Conservation (phyloP, 2,888 invertebrate species). For the Gymnosoma rotundatum region DNA sequence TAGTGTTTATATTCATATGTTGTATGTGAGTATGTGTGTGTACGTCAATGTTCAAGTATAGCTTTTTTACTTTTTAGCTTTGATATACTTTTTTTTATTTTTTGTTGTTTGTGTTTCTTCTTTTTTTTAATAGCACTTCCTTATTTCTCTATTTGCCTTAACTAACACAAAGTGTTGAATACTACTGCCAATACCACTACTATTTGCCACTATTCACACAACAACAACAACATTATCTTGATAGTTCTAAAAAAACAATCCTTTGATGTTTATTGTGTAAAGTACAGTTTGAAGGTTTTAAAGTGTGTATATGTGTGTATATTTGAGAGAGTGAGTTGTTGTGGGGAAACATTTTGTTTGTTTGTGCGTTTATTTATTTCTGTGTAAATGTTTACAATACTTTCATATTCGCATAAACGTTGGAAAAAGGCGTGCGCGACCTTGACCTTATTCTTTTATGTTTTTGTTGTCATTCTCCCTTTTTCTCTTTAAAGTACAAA, state of each 20-base stretch:
- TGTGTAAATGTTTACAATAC: constrained; percentile 8
- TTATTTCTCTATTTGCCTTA: constrained; percentile 56
- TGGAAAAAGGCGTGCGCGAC: constrained; percentile 68
- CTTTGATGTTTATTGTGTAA: constrained; percentile 57
- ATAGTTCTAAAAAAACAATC: constrained; percentile 24
- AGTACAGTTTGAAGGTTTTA: constrained; percentile 63
- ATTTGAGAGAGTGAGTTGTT: constrained; percentile 18
- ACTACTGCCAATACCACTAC: constrained; percentile 40
- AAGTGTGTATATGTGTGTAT: constrained; percentile 2
- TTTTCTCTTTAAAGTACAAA: constrained; percentile 40
- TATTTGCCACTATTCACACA: constrained; percentile 26
- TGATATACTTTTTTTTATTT: constrained; percentile 42
- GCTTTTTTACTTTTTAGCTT: constrained; percentile 54
- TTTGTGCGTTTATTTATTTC: constrained; percentile 27
- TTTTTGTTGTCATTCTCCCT: constrained; percentile 31
- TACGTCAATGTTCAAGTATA: constrained; percentile 4
- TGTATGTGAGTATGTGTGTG: background rate
- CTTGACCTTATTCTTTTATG: constrained; percentile 70
- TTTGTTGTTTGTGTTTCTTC: background rate
- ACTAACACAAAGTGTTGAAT: constrained; percentile 55
- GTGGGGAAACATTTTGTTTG: background rate
- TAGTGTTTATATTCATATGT: background rate
- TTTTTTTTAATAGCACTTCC: constrained; percentile 58
- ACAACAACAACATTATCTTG: constrained; percentile 12
- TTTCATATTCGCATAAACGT: constrained; percentile 1